Percentiles rank a stretch among this genome's conserved stretches.
These are phyloP conservation scores for Dendrolimus pini DNA, from an alignment of 2,888 invertebrate species.

Conservation along the genomic window DNA sequence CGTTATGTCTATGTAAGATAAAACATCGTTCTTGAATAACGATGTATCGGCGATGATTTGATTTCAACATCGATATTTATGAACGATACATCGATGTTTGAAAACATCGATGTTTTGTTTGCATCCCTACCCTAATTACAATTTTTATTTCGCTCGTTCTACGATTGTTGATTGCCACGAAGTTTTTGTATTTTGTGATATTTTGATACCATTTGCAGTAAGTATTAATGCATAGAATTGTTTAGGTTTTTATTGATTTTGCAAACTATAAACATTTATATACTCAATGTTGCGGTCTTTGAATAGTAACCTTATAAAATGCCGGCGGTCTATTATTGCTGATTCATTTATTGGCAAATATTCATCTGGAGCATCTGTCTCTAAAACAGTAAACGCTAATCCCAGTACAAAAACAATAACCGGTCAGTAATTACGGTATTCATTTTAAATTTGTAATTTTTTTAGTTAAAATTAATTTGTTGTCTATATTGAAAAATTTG, in stretches of 20 bases:
- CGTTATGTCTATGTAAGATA: too few relatives aligned
- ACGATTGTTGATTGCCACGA: too few relatives aligned
- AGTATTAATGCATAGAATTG: too few relatives aligned
- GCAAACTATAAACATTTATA: slow-evolving; percentile 13
- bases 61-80: too few relatives aligned
- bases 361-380: slow-evolving; percentile 33
- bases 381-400: slow-evolving; percentile 26
- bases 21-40: too few relatives aligned
- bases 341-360: slow-evolving; percentile 60
- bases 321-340: slow-evolving; percentile 58
- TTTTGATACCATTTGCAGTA: too few relatives aligned
- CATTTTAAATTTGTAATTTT: background rate
- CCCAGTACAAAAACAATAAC: slow-evolving; percentile 40
- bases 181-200: too few relatives aligned
- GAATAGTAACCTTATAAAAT: slow-evolving; percentile 60
- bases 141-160: too few relatives aligned
- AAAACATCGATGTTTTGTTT: too few relatives aligned
- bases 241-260: slow-evolving; percentile 1
- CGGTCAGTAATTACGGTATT: slow-evolving; percentile 48
- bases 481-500: background rate
- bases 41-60: too few relatives aligned
- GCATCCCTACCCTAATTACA: too few relatives aligned
- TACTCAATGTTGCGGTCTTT: slow-evolving; percentile 59
- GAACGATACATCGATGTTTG: too few relatives aligned
- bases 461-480: background rate